Evolutionary conservation across 1,140 invertebrate genomes (phyloP).

Genomic region (Pseudomyrmex dendroicus): DNA sequence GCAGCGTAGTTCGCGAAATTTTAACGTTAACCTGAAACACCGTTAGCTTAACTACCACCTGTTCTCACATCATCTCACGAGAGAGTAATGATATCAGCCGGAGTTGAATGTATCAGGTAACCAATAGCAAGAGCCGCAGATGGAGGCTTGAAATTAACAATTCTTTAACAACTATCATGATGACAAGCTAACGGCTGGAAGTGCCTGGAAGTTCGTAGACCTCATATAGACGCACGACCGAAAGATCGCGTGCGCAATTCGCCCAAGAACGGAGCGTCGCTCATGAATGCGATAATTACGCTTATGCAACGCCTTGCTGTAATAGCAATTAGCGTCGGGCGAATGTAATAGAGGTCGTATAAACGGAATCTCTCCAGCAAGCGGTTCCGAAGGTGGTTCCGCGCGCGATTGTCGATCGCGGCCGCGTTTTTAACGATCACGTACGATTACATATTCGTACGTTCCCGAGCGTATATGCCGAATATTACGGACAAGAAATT

Average conservation of each 20-base stretch:
- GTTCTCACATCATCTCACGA: not conserved
- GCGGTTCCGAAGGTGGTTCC: not conserved
- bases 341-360: constrained; percentile 69
- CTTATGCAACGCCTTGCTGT: constrained; percentile 78
- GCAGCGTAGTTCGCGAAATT: constrained; percentile 20
- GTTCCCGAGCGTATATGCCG: not conserved
- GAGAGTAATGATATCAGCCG: not conserved
- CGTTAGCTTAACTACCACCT: constrained; percentile 9
- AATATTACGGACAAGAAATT: constrained; percentile 6
- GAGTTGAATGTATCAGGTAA: not conserved
- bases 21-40: constrained; percentile 24
- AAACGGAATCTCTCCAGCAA: constrained; percentile 55
- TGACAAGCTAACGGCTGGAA: constrained; percentile 17
- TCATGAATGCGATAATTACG: constrained; percentile 74
- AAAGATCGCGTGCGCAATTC: constrained; percentile 70
- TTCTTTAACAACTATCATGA: constrained; percentile 19
- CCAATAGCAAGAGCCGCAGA: not conserved
- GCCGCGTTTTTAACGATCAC: constrained; percentile 20
- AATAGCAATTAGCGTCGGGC: constrained; percentile 78
- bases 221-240: not conserved
- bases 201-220: constrained; percentile 43
- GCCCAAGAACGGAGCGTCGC: constrained; percentile 44
- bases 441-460: not conserved
- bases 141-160: constrained; percentile 24
- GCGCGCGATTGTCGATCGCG: not conserved